Evolutionary conservation across 2,113 vertebrate genomes (phyloP), one percentile per base, ranked within the genome.

Genomic region (Sakesphorus luctuosus): DNA sequence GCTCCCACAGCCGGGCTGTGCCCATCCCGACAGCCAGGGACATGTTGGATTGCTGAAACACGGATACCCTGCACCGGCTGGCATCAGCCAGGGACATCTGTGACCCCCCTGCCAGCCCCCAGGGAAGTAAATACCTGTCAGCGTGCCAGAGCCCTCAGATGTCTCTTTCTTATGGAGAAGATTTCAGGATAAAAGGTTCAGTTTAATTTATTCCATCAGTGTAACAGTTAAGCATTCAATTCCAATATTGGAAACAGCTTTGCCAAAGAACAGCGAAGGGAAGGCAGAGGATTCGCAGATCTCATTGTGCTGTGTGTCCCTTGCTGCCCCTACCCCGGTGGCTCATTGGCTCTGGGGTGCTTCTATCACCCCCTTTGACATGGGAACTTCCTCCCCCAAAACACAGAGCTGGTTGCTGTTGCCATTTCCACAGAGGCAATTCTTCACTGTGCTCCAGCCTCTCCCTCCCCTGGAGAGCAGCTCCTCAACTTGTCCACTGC

Each of bases 151-250:
- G 66, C 78, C 86, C 82, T 94, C 92, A 79, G 82, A 73, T 85
- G 95, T 78, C 92, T 94, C 84, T 85, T 86, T 90, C 86, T 87
- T 87, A 47, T 43, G 65, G 78, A 76, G 94, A 82, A 78, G 92
- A 85, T 87, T 94, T 94, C 0, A 9, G 90, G 87, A 96, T 95
- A 76, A 95, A 97, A 95, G 94, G 58, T 94, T 91, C 25, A 4
- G 62, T 68, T 36, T 97, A 95, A 97, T 97, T 89, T 93, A 85
- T 97, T 94, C 92, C 95, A 95, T 91, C 92, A 91, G 94, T 66
- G 84, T 71, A 84, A 68, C 90, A 91, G 90, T 79, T 87, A 89
- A 94, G 88, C 88, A 63, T 94, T 94, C 94, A 90, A 67, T 73
- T 90, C 47, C 90, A 83, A 84, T 93, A 92, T 92, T 95, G 83